A percentile compares a stretch with the other conserved stretches of the same genome.
phyloP scores from a whole-genome alignment of 2,113 vertebrate genomes.

The Gallinago jamesoni region DNA sequence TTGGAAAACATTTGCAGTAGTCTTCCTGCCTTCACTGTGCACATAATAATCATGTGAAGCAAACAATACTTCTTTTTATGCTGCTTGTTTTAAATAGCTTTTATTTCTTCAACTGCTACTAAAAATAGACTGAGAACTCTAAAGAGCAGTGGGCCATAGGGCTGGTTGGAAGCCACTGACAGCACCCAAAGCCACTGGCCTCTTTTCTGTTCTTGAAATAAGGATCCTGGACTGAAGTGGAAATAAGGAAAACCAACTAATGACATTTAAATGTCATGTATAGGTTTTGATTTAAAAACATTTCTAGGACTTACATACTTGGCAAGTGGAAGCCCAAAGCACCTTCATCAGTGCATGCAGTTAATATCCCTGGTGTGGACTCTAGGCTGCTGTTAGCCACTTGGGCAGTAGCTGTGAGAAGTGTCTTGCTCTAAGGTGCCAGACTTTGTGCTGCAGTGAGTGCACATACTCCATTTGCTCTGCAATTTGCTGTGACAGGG shows the following conservation, averaged over 20 bases:
- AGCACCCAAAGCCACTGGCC: background rate
- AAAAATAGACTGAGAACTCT: slow-evolving; percentile 61
- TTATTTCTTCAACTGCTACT: slow-evolving; percentile 35
- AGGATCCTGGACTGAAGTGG: background rate
- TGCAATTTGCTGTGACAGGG: background rate
- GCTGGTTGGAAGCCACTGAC: background rate
- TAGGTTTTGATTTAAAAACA: background rate
- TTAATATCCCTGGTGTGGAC: background rate
- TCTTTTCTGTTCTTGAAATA: background rate
- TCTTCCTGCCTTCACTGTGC: slow-evolving; percentile 68
- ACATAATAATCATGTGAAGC: slow-evolving; percentile 62
- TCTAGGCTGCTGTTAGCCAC: background rate
- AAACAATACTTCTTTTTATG: slow-evolving; percentile 51
- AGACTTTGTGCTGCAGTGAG: background rate
- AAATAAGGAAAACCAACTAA: background rate
- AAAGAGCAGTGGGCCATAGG: background rate
- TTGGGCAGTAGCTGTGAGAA: background rate
- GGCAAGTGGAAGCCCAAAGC: background rate
- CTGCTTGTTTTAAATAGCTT: slow-evolving; percentile 63
- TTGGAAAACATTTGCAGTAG: slow-evolving; percentile 70
- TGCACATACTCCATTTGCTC: fast-evolving
- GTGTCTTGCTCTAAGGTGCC: background rate
- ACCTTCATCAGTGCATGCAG: background rate
- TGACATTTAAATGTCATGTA: background rate
- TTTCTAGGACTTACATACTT: background rate